These are phyloP conservation scores for Gymnodraco acuticeps DNA, from an alignment of 2,797 vertebrate species.

Conservation along the genomic window DNA sequence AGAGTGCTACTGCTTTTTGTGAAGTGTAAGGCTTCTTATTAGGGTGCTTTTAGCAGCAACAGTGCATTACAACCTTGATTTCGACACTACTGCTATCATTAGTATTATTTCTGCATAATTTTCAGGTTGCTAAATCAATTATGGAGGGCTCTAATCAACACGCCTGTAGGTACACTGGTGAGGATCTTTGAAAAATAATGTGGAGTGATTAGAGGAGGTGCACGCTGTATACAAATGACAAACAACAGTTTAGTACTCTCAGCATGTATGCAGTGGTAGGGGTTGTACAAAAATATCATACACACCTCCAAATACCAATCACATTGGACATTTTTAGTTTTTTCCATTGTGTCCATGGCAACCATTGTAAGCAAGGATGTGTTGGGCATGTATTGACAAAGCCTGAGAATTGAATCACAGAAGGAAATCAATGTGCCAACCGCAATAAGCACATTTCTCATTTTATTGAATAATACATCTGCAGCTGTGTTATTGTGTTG, in stretches of 20 bases:
- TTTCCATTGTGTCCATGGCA: constrained; percentile 65
- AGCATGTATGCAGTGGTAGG: background rate
- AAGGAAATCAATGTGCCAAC: constrained; percentile 62
- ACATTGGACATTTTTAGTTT: constrained; percentile 6
- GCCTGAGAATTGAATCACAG: constrained; percentile 48
- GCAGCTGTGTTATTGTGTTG: constrained; percentile 44
- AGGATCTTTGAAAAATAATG: constrained; percentile 51
- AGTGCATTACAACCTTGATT: constrained; percentile 44
- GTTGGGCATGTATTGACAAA: constrained; percentile 59
- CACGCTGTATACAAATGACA: constrained; percentile 16
- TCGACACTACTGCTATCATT: constrained; percentile 44
- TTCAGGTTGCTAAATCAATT: constrained; percentile 57
- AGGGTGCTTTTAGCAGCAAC: constrained; percentile 5
- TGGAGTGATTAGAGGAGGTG: constrained; percentile 50
- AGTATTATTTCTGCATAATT: constrained; percentile 55
- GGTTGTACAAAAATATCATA: constrained; percentile 11
- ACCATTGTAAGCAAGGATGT: constrained; percentile 48
- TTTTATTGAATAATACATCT: constrained; percentile 47
- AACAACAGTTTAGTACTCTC: constrained; percentile 30
- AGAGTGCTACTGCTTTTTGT: constrained; percentile 23
- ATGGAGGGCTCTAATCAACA: constrained; percentile 56
- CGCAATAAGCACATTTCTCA: constrained; percentile 47
- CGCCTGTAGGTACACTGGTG: constrained; percentile 52
- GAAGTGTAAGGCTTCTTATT: constrained; percentile 21
- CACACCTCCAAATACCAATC: constrained; percentile 17